Percentiles rank a stretch among this genome's conserved stretches.
Evolutionary conservation across 2,888 invertebrate genomes (phyloP).

Genomic region (Seira ritae): DNA sequence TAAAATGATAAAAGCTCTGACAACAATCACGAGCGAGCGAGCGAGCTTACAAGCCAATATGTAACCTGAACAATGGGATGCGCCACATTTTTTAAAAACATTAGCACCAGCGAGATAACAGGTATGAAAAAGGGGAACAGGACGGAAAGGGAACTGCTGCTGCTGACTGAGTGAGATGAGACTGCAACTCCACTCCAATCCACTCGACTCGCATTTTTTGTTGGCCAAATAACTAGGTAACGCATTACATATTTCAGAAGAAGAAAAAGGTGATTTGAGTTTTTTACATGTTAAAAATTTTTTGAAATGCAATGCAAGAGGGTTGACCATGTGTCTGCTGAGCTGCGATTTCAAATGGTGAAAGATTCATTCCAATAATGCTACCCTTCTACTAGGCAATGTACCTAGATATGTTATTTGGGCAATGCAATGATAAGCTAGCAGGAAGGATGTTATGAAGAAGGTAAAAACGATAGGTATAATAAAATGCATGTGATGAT

Average conservation of each 20-base stretch:
- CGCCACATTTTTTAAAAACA: slow-evolving; percentile 1
- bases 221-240: background rate
- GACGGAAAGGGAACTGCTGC: slow-evolving; percentile 20
- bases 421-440: background rate
- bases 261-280: background rate
- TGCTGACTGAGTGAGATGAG: background rate
- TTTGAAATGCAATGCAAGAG: too few species aligned
- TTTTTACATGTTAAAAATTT: background rate
- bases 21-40: background rate
- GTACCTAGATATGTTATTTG: background rate
- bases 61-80: slow-evolving; percentile 12
- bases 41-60: background rate
- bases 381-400: background rate
- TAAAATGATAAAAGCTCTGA: background rate
- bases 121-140: background rate
- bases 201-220: background rate
- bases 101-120: slow-evolving; percentile 13
- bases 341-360: too few species aligned
- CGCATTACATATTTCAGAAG: background rate
- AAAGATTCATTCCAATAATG: too few species aligned
- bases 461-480: background rate
- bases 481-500: background rate
- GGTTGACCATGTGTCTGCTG: too few species aligned
- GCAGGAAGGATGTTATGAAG: slow-evolving; percentile 1
- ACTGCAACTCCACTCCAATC: too few species aligned